Conservation (phyloP, 2,113 vertebrate species). For the Apteryx owenii region DNA sequence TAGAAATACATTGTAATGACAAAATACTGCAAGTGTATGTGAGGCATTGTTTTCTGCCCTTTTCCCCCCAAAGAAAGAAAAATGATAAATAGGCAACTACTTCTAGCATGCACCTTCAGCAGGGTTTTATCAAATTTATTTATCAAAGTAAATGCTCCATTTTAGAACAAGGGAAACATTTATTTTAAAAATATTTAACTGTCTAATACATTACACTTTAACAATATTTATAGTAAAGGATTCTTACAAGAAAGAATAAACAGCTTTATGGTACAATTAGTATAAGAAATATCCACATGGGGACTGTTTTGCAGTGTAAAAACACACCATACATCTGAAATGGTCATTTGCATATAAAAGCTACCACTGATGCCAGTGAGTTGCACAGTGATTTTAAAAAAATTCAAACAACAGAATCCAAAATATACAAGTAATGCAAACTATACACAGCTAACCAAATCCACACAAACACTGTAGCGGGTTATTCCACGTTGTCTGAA, state of each 20-base stretch:
- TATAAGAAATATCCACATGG: slow-evolving; percentile 91
- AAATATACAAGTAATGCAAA: slow-evolving; percentile 87
- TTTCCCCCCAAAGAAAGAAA: neutral
- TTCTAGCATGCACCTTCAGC: slow-evolving; percentile 45
- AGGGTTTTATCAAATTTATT: slow-evolving; percentile 66
- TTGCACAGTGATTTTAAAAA: slow-evolving; percentile 84
- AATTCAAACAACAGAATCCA: slow-evolving; percentile 80
- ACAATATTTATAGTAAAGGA: slow-evolving; percentile 99
- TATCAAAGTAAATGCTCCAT: slow-evolving; percentile 70
- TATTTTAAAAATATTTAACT: slow-evolving; percentile 99
- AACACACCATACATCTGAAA: slow-evolving; percentile 91
- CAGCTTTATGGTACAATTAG: slow-evolving; percentile 95
- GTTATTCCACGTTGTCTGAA: slow-evolving; percentile 84
- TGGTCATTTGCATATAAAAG: slow-evolving; percentile 85
- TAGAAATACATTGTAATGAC: neutral
- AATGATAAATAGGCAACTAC: slow-evolving; percentile 10
- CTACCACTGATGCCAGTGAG: slow-evolving; percentile 83
- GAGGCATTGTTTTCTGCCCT: neutral
- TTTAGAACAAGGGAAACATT: slow-evolving; percentile 91
- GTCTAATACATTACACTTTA: slow-evolving; percentile 98
- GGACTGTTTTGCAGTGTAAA: slow-evolving; percentile 90
- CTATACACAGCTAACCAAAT: slow-evolving; percentile 83
- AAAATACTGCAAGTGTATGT: too few species aligned
- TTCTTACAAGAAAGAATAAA: slow-evolving; percentile 99
- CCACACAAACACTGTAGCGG: slow-evolving; percentile 80